phyloP scores from a whole-genome alignment of 2,888 invertebrate genomes.

The Cantharis lateralis region DNA sequence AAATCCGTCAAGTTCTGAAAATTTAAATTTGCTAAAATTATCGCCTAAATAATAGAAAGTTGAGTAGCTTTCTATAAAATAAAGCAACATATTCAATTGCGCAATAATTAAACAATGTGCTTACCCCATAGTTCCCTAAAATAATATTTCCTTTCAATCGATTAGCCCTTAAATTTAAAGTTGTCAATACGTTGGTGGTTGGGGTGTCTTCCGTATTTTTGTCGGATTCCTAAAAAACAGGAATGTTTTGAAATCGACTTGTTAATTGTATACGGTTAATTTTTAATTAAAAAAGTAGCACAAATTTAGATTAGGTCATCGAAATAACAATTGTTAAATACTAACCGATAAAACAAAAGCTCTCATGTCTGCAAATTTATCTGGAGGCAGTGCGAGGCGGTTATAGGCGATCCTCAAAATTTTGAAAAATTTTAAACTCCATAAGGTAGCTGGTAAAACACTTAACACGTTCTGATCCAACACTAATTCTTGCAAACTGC shows the following conservation, averaged over 20 bases:
- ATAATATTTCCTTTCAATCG: conserved; percentile 82
- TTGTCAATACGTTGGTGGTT: conserved; percentile 63
- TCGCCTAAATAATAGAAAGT: background rate
- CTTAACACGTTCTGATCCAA: conserved; percentile 74
- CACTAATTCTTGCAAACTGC: conserved; percentile 72
- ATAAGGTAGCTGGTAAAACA: conserved; percentile 64
- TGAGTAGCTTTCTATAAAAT: background rate
- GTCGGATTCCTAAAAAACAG: conserved; percentile 49
- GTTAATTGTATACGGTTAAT: background rate
- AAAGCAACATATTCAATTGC: background rate
- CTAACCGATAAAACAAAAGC: conserved; percentile 61
- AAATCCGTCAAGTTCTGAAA: conserved; percentile 77
- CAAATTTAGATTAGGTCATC: conserved; percentile 8
- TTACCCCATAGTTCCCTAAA: conserved; percentile 83
- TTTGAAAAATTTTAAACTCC: conserved; percentile 64
- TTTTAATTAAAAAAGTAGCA: conserved; percentile 5
- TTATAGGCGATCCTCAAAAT: conserved; percentile 65
- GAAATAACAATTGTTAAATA: conserved; percentile 26
- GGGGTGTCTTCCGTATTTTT: conserved; percentile 46
- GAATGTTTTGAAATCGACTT: background rate
- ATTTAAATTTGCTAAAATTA: background rate
- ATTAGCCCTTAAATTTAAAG: conserved; percentile 77
- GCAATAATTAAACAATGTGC: conserved; percentile 39
- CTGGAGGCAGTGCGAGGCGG: conserved; percentile 57
- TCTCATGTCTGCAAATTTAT: conserved; percentile 61